Conservation (phyloP, 1,140 invertebrate genomes). For the Ceratosolen fusciceps region DNA sequence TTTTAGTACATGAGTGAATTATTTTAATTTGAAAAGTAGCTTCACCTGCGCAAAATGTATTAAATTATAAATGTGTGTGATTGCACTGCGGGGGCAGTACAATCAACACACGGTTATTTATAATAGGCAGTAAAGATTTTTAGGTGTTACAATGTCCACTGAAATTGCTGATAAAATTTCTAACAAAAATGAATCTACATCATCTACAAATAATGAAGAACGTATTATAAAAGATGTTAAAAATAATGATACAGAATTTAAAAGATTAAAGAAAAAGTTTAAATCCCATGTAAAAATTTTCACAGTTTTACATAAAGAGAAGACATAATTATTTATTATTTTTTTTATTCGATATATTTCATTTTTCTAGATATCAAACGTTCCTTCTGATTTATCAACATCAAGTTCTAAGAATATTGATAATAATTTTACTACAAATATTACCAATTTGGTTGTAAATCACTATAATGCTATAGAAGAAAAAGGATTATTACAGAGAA, state of each 20-base stretch:
- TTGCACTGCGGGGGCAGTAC: too few relatives aligned
- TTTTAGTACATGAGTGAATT: too few relatives aligned
- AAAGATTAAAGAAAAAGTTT: too few relatives aligned
- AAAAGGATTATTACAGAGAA: slow-evolving; percentile 82
- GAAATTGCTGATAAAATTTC: neutral
- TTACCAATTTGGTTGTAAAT: slow-evolving; percentile 80
- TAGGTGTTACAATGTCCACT: slow-evolving; percentile 4
- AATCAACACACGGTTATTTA: neutral
- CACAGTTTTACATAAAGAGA: too few relatives aligned
- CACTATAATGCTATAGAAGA: slow-evolving; percentile 91
- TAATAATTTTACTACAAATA: slow-evolving; percentile 53
- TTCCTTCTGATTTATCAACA: slow-evolving; percentile 56
- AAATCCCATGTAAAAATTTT: too few relatives aligned
- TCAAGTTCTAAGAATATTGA: slow-evolving; percentile 43
- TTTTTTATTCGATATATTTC: slow-evolving; percentile 20
- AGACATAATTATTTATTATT: too few relatives aligned
- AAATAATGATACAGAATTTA: neutral
- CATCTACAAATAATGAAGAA: neutral
- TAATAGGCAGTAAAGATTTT: neutral
- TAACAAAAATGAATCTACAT: neutral
- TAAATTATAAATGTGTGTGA: too few relatives aligned
- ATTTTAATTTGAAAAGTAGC: too few relatives aligned
- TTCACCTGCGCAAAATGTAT: too few relatives aligned
- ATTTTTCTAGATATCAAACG: slow-evolving; percentile 53
- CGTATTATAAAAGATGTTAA: neutral